These are phyloP conservation scores for Eulithis testata DNA, from an alignment of 2,888 invertebrate genomes.

Conservation along the genomic window DNA sequence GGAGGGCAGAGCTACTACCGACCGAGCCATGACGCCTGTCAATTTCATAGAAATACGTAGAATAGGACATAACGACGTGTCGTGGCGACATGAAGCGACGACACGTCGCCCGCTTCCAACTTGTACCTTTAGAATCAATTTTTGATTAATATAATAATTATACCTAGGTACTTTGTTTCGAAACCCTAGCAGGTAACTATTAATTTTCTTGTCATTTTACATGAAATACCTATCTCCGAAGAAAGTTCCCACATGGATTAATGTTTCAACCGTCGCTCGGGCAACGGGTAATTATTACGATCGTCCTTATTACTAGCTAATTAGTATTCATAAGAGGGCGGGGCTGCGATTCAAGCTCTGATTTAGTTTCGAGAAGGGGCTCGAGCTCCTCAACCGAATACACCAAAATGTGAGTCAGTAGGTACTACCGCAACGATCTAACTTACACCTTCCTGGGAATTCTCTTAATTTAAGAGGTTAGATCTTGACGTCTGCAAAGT, in stretches of 20 bases:
- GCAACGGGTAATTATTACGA: constrained; percentile 41
- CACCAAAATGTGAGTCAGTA: not conserved
- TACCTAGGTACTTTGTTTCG: not conserved
- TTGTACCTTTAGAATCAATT: too few species aligned
- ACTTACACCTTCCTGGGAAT: too few species aligned
- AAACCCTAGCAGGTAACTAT: not conserved
- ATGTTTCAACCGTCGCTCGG: constrained; percentile 38
- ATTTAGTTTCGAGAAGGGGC: not conserved
- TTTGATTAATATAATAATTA: too few species aligned
- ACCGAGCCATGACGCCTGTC: too few species aligned
- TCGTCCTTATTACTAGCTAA: constrained; percentile 40
- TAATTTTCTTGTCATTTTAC: not conserved
- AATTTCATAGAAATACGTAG: too few species aligned
- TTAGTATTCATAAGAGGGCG: constrained; percentile 28
- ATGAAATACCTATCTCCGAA: not conserved
- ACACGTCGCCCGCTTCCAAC: too few species aligned
- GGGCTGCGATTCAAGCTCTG: not conserved
- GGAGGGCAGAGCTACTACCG: too few species aligned
- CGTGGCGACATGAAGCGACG: too few species aligned
- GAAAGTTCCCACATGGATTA: constrained; percentile 37
- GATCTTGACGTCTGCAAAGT: too few species aligned
- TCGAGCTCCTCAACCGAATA: not conserved
- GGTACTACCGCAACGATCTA: too few species aligned
- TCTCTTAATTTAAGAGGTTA: too few species aligned
- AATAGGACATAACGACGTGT: too few species aligned